Percentiles rank a stretch among this genome's conserved stretches.
Evolutionary conservation across 2,113 vertebrate genomes (phyloP).

Genomic region (Chaetorhynchus papuensis): DNA sequence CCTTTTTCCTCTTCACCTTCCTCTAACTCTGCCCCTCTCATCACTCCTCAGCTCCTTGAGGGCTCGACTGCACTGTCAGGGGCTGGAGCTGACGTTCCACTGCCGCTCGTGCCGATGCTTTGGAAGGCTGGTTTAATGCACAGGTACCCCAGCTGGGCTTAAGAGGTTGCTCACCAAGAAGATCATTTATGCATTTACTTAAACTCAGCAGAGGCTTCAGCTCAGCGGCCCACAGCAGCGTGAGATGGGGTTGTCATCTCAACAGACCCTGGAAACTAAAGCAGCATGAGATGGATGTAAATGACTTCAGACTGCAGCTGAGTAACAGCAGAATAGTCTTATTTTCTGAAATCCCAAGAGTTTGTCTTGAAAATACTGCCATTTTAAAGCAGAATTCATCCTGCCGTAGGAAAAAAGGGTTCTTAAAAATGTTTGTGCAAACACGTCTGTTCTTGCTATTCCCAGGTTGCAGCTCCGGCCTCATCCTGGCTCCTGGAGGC

Average conservation of each 20-base stretch:
- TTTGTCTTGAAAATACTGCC: background rate
- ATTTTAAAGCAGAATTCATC: background rate
- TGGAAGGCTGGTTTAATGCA: background rate
- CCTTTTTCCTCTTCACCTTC: background rate
- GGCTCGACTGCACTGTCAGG: background rate
- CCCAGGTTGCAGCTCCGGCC: background rate
- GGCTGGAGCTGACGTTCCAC: background rate
- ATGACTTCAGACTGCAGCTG: background rate
- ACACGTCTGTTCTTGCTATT: background rate
- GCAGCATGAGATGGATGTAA: constrained; percentile 1
- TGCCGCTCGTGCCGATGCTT: background rate
- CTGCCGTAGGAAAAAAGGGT: background rate
- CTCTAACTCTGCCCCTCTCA: background rate
- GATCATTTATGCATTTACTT: constrained; percentile 33
- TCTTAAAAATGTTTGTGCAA: background rate
- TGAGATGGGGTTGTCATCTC: background rate
- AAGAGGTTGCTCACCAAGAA: constrained; percentile 21
- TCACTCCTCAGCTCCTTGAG: background rate
- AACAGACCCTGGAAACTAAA: constrained; percentile 16
- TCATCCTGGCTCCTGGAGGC: background rate
- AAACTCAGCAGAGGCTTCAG: background rate
- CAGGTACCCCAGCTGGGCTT: constrained; percentile 30
- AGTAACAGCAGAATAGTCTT: background rate
- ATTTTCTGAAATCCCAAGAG: background rate
- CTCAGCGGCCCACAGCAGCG: constrained; percentile 14